Conservation (phyloP, 30 jellyfish, hydroid and myxozoan species). For the Mastigias papua region DNA sequence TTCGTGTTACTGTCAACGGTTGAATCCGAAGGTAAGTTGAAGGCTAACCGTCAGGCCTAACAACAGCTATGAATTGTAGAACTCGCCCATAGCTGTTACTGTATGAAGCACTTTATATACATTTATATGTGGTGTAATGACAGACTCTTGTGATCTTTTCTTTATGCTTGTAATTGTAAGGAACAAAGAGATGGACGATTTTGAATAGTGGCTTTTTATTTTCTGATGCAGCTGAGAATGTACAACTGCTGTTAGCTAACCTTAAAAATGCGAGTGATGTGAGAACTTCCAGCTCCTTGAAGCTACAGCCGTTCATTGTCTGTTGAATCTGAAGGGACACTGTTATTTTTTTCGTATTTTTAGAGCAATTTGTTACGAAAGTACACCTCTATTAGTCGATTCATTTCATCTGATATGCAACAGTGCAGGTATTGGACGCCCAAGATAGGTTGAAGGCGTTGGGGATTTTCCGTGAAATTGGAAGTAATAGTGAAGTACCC, state of each 20-base stretch:
- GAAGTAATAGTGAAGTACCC: not conserved
- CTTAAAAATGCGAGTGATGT: not conserved
- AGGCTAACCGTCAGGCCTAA: not conserved
- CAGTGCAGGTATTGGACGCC: not conserved
- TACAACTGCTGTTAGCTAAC: not conserved
- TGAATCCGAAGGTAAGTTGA: not conserved
- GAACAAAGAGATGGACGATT: not conserved
- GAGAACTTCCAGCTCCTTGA: not conserved
- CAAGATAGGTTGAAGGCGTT: not conserved
- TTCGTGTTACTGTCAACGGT: not conserved
- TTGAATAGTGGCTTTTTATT: not conserved
- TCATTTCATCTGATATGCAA: not conserved
- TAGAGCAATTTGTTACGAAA: too few species aligned
- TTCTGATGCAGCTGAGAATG: not conserved
- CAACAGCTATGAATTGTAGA: not conserved
- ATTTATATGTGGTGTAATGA: not conserved
- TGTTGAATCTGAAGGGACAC: too few species aligned
- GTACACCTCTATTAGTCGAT: not conserved
- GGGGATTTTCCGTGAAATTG: not conserved
- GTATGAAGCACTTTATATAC: not conserved
- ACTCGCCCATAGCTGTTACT: not conserved
- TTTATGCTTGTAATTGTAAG: not conserved
- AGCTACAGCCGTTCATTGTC: not conserved
- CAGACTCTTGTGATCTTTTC: not conserved
- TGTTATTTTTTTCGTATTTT: too few species aligned